Evolutionary conservation across 2,888 invertebrate species (phyloP).

Genomic region (Tenthredo amoena): DNA sequence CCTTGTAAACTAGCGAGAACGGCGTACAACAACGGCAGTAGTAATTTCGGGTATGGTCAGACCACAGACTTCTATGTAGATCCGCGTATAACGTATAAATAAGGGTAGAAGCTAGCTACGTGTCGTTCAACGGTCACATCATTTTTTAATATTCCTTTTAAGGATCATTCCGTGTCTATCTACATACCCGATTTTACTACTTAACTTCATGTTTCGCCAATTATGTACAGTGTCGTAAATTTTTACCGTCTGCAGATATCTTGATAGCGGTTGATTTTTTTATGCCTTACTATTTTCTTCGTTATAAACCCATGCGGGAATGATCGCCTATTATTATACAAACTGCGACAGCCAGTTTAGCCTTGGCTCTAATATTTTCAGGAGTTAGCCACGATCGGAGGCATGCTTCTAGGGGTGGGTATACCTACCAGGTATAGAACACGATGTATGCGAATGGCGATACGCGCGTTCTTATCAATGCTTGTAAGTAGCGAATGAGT

Average conservation of each 20-base stretch:
- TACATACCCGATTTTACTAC: not conserved
- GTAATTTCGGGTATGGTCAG: constrained; percentile 49
- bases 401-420: not conserved
- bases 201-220: not conserved
- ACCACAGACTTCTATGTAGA: not conserved
- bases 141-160: not conserved
- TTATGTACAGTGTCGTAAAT: not conserved
- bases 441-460: constrained; percentile 36
- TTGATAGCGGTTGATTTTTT: not conserved
- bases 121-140: constrained; percentile 1
- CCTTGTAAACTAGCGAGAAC: constrained; percentile 3
- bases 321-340: not conserved
- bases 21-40: constrained; percentile 20
- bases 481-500: not conserved
- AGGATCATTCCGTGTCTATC: not conserved
- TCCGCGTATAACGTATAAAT: not conserved
- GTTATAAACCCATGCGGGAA: not conserved
- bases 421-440: constrained; percentile 49
- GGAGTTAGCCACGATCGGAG: not conserved
- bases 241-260: not conserved
- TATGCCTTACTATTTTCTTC: not conserved
- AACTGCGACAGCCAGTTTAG: not conserved
- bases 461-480: constrained; percentile 34
- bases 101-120: not conserved
- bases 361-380: not conserved